Conservation (phyloP, 1,140 invertebrate genomes). For the Anagrus nilaparvatae region DNA sequence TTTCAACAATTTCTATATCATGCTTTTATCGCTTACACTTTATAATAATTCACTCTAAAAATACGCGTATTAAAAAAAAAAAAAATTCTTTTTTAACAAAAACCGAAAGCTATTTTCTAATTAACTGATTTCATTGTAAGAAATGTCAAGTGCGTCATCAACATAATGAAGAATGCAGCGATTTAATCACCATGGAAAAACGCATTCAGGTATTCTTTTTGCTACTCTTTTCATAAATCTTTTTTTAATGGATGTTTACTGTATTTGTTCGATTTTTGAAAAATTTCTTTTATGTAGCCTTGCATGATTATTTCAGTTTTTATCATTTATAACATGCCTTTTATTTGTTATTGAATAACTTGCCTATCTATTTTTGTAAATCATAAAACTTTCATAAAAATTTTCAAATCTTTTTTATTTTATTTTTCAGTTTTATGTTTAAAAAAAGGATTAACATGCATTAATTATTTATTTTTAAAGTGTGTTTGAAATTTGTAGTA, state of each 20-base stretch:
- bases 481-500: no score
- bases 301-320: conserved; percentile 12
- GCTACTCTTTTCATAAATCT: conserved; percentile 22
- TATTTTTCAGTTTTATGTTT: no score
- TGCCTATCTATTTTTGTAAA: no score
- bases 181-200: conserved; percentile 89
- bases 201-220: conserved; percentile 57
- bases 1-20: no score
- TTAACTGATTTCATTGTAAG: conserved; percentile 43
- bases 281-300: conserved; percentile 14
- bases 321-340: no score
- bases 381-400: no score
- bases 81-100: neutral
- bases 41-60: conserved; percentile 15
- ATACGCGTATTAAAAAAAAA: conserved; percentile 11
- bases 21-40: conserved; percentile 14
- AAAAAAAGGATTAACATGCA: no score
- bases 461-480: no score
- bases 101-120: conserved; percentile 18
- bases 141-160: conserved; percentile 84
- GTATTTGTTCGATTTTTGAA: conserved; percentile 12
- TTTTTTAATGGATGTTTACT: conserved; percentile 16
- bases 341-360: no score
- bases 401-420: no score
- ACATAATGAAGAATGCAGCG: conserved; percentile 88